Base-by-base conservation (phyloP, 2,797 vertebrate species). In the Darevskia nairensis region DNA sequence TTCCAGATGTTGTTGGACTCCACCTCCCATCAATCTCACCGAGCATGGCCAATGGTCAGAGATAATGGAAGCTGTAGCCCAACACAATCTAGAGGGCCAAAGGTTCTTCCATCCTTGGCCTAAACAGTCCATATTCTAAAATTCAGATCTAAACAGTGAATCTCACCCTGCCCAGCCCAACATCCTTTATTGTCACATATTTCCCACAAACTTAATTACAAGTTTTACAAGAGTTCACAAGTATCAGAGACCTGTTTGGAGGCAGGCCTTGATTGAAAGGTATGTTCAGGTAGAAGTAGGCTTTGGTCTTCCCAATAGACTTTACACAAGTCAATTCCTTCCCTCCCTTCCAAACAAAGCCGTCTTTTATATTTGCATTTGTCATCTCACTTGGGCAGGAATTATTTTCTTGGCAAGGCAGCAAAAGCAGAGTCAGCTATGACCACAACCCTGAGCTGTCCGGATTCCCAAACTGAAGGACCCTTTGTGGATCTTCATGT, bases 401-500 rank as follows among this genome's bases (percentile, higher is more conserved):
- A 64, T 6, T 68, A 11, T 78, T 78, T 68, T 86, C 5, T 0
- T 1, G 23, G 17, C 44, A 74, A 1, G 86, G 71, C 88, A 74
- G 0, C 25, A 80, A 76, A 77, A 32, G 59, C 80, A 21, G 80
- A 35, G 41, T 92, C 27, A 86, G 41, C n/a, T 76, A 19, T 87
- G 85, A 86, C 72, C 32, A 1, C 68, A 3, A 0, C 29, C 84
- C 19, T 44, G 80, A 1, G 84, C 81, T n/a, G 95, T 71, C 96
- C 96, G 0, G 96, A 94, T 84, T 85, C 82, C 76, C 75, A 88
- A 85, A 9, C 74, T 64, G 23, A 55, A 85, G 72, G 93, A 94
- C 77, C 86, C 86, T 46, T 55, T 72, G 84, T 97, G 97, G 74
- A 93, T 72, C 91, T 90, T 96, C 50, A 93, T 8, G 74, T 97